Evolutionary conservation across 2,113 vertebrate species (phyloP).

Genomic region (Corythaixoides concolor): DNA sequence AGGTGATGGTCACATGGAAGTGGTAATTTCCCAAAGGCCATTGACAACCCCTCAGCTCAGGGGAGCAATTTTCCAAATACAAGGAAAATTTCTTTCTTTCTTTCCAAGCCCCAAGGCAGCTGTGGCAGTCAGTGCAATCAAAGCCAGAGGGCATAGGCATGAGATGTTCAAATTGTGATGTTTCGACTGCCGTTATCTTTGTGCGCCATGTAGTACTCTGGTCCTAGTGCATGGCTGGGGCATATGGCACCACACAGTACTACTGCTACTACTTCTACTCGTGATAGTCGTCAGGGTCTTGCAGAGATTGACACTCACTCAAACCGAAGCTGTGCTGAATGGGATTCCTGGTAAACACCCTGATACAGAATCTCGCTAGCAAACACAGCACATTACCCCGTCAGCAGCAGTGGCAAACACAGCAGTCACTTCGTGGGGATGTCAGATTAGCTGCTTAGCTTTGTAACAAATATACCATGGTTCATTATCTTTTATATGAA

Average conservation of each 20-base stretch:
- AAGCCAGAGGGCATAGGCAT: background rate
- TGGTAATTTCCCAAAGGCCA: background rate
- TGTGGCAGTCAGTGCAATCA: background rate
- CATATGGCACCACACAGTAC: accelerated
- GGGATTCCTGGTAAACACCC: background rate
- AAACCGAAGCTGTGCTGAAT: background rate
- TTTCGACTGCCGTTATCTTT: background rate
- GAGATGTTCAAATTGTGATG: background rate
- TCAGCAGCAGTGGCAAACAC: background rate
- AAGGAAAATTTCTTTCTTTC: too few species aligned
- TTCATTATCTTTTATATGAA: slow-evolving; percentile 43
- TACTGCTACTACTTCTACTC: background rate
- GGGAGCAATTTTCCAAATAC: background rate
- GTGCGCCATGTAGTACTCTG: accelerated
- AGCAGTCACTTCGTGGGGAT: background rate
- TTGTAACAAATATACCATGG: slow-evolving; percentile 36
- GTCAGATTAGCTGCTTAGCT: slow-evolving; percentile 47
- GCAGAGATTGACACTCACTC: background rate
- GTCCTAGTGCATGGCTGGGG: background rate
- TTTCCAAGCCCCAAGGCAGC: background rate
- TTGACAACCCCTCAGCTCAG: background rate
- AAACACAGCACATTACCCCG: background rate
- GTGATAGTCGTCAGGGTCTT: background rate
- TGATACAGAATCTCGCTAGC: background rate
- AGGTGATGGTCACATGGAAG: background rate